Percentiles rank a stretch among this genome's conserved stretches.
Conservation (phyloP, 2,797 vertebrate species). For the Podarcis siculus region DNA sequence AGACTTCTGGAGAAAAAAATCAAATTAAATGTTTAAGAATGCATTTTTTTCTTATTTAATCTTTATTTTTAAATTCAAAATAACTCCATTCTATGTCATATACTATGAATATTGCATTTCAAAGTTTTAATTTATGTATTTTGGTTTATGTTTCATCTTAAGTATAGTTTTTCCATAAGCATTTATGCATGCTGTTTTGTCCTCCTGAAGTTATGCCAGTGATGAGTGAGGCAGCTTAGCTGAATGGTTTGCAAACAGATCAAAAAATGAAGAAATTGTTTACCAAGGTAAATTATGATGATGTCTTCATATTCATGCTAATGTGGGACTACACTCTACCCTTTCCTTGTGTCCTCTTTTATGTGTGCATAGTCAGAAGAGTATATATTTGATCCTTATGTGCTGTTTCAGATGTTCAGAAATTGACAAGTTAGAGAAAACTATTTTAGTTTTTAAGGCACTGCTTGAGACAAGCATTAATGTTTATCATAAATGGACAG, state of each 20-base stretch:
- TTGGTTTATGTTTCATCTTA: slow-evolving; percentile 49
- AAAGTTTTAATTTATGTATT: slow-evolving; percentile 35
- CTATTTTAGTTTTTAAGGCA: slow-evolving; percentile 4
- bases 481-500: slow-evolving; percentile 43
- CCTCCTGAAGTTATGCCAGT: slow-evolving; percentile 49
- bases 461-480: slow-evolving; percentile 14
- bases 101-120: slow-evolving; percentile 9
- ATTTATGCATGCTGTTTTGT: slow-evolving; percentile 54
- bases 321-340: slow-evolving; percentile 38
- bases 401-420: slow-evolving; percentile 50
- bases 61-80: slow-evolving; percentile 2
- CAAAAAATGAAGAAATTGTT: slow-evolving; percentile 44
- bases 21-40: not conserved
- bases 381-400: slow-evolving; percentile 55
- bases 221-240: slow-evolving; percentile 58
- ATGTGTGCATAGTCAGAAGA: slow-evolving; percentile 18
- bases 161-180: slow-evolving; percentile 47
- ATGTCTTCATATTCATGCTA: slow-evolving; percentile 46
- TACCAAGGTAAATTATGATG: not conserved
- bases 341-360: slow-evolving; percentile 55
- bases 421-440: slow-evolving; percentile 37
- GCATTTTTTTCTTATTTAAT: not conserved
- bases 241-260: slow-evolving; percentile 38
- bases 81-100: slow-evolving; percentile 10
- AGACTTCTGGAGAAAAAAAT: not conserved